A percentile compares a stretch with the other conserved stretches of the same genome.
phyloP scores from a whole-genome alignment of 2,797 vertebrate species.

The Trachops cirrhosus region DNA sequence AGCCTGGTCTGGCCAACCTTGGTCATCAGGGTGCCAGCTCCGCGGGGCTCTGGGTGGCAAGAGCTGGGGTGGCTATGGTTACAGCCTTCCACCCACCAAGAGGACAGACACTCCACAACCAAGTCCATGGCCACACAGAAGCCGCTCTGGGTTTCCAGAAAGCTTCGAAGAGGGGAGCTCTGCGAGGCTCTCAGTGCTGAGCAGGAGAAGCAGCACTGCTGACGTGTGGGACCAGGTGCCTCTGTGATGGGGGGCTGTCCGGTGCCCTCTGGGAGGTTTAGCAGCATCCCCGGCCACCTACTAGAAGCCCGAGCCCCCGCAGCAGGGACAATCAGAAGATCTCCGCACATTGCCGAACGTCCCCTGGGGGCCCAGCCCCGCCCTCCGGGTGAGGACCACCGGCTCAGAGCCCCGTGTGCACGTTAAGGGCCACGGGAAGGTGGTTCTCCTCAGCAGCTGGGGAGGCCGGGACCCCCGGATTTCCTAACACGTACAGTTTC shows the following conservation, averaged over 20 bases:
- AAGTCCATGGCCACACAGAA: neutral
- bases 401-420: neutral
- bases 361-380: neutral
- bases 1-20: neutral
- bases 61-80: neutral
- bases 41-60: fast-evolving
- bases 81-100: neutral
- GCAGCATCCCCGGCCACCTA: neutral
- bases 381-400: neutral
- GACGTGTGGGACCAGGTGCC: too few species aligned
- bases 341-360: neutral
- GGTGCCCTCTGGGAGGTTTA: fast-evolving
- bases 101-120: neutral
- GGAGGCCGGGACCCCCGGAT: neutral
- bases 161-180: neutral
- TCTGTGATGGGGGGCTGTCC: neutral
- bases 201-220: fast-evolving
- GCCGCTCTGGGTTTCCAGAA: neutral
- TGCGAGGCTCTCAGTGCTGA: neutral
- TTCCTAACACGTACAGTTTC: neutral
- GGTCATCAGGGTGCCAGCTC: neutral
- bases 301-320: too few species aligned
- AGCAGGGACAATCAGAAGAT: neutral
- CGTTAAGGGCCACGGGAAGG: fast-evolving
- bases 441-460: too few species aligned